Evolutionary conservation across 2,113 vertebrate species (phyloP), one percentile per base, ranked within the genome.

Genomic region (Protomyctophum bolini): DNA sequence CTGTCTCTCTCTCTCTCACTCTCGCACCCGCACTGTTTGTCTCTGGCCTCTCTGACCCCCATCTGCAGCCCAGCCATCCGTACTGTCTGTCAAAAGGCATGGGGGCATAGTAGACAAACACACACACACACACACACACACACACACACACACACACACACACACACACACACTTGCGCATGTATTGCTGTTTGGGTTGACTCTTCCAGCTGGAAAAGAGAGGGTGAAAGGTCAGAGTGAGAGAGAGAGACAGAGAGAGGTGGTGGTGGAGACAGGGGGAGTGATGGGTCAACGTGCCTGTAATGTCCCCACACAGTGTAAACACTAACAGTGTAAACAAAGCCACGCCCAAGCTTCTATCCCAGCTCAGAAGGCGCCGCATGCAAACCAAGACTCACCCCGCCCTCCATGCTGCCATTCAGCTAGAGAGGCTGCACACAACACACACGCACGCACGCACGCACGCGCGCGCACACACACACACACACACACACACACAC

Each of bases 71-170:
- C 80, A 61, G 63, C 64, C 68, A 51, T 70, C 74, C 71, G 76
- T 67, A 67, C 45, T 75, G 83, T 69, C 86, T 33, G 68, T 82
- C 63, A 85, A 76, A 84, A 67, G 59, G 56, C 76, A 63, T 61
- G 12, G 54, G 33, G 33, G n/a, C 7, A 58, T 10, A 0, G 57
- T 11, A 49, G 63, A 10, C 48, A n/a, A 63, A 9, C 61, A 48
- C 33, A 33, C 33, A 33, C 33, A 47, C 12, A 51, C 79, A 65
- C 49, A 12, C 72, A 66, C 58, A 59, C 50, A 70, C 12, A 10
- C 21, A 65, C 51, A 6, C 56, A 55, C 52, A 55, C 2, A 12
- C 52, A n/a, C 1, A n/a, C 14, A 64, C 41, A 57, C 51, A 68
- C 29, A 48, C 15, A 59, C 54, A 58, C 12, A 58, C 41, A 70